Conservation (phyloP, 2,888 invertebrate species). For the Thumatha senex region DNA sequence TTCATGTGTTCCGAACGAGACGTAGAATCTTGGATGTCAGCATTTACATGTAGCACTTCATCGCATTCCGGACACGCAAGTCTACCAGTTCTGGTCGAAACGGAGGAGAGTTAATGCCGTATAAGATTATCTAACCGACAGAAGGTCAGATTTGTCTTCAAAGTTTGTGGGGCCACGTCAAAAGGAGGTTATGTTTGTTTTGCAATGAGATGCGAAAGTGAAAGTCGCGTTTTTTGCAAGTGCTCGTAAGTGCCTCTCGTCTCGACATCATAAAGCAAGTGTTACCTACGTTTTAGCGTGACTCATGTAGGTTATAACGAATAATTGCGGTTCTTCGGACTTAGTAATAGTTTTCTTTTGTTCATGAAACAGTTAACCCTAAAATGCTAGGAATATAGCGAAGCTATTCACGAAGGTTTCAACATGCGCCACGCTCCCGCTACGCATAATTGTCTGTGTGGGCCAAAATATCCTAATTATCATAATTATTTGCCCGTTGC, state of each 20-base stretch:
- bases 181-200: conserved; percentile 68
- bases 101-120: conserved; percentile 75
- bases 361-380: conserved; percentile 27
- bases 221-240: conserved; percentile 68
- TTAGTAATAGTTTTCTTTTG: conserved; percentile 24
- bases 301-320: conserved; percentile 41
- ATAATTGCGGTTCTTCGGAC: conserved; percentile 30
- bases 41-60: conserved; percentile 78
- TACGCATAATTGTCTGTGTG: no score
- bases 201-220: conserved; percentile 73
- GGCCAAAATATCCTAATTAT: no score
- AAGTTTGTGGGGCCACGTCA: conserved; percentile 45
- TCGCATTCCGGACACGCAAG: conserved; percentile 75
- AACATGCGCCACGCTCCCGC: neutral
- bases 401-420: conserved; percentile 32
- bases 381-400: conserved; percentile 22
- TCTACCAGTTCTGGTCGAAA: conserved; percentile 84
- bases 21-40: conserved; percentile 83
- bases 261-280: conserved; percentile 37
- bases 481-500: no score
- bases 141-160: conserved; percentile 49
- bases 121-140: conserved; percentile 34
- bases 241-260: conserved; percentile 59
- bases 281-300: conserved; percentile 31
- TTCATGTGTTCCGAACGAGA: conserved; percentile 84